Percentiles rank a stretch among this genome's conserved stretches.
phyloP scores from a whole-genome alignment of 2,888 invertebrate species.

The Andrena hattorfiana region DNA sequence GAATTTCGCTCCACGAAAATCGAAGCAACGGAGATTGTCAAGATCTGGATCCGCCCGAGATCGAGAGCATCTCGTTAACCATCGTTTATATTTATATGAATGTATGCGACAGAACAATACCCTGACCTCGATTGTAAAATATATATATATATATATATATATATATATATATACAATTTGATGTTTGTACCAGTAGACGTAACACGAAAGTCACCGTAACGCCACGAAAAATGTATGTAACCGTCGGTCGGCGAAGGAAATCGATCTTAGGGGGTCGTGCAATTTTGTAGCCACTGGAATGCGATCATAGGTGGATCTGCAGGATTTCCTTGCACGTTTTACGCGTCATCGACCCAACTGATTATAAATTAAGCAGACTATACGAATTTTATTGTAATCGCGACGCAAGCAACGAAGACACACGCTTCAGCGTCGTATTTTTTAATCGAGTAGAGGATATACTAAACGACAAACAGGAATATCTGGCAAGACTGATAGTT shows the following conservation, averaged over 20 bases:
- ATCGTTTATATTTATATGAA: conserved; percentile 27
- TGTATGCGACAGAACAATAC: conserved; percentile 54
- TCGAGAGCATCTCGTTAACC: neutral
- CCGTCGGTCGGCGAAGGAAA: conserved; percentile 13
- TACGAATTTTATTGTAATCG: conserved; percentile 27
- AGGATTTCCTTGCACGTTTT: neutral
- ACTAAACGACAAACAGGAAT: conserved; percentile 54
- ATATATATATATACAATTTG: conserved; percentile 50
- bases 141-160: conserved; percentile 44
- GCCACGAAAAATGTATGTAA: conserved; percentile 35
- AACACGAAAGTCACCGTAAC: conserved; percentile 49
- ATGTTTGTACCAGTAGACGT: conserved; percentile 63
- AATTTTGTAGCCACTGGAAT: conserved; percentile 39
- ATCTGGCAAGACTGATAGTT: conserved; percentile 68
- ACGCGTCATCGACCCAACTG: neutral
- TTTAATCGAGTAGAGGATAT: conserved; percentile 60
- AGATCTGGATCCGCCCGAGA: conserved; percentile 1
- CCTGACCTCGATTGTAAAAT: conserved; percentile 56
- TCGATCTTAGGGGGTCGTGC: conserved; percentile 13
- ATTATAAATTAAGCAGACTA: neutral
- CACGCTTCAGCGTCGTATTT: conserved; percentile 52
- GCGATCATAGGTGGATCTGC: conserved; percentile 10
- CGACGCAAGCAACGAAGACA: neutral
- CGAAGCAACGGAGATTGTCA: neutral
- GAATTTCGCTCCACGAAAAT: neutral